Conservation (phyloP, 2,888 invertebrate genomes). For the Ctenicera cuprea region DNA sequence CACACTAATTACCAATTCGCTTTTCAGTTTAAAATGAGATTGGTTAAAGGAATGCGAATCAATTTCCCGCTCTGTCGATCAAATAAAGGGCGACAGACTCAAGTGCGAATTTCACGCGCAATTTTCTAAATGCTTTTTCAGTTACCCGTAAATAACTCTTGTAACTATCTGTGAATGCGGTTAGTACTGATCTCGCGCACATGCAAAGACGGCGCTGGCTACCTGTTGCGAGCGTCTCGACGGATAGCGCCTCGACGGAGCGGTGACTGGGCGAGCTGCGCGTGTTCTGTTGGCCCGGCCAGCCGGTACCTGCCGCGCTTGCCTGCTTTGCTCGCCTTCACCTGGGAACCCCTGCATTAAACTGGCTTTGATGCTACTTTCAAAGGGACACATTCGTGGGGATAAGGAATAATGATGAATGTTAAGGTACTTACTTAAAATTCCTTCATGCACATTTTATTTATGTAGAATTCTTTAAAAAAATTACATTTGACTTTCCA, state of each 20-base stretch:
- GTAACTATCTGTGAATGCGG: conserved; percentile 31
- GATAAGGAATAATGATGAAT: conserved; percentile 35
- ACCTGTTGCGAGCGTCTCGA: conserved; percentile 67
- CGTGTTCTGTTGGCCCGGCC: conserved; percentile 67
- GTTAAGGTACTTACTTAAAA: conserved; percentile 11
- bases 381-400: conserved; percentile 18
- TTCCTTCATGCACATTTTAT: neutral
- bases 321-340: conserved; percentile 59
- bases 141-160: conserved; percentile 24
- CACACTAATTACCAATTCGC: conserved; percentile 12
- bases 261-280: conserved; percentile 65
- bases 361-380: conserved; percentile 47
- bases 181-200: conserved; percentile 52
- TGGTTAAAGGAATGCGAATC: conserved; percentile 4
- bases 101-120: conserved; percentile 11
- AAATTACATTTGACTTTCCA: too few species aligned
- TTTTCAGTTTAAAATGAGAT: neutral
- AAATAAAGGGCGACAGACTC: conserved; percentile 18
- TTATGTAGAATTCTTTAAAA: too few species aligned
- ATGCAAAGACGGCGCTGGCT: conserved; percentile 59
- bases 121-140: conserved; percentile 15
- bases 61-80: conserved; percentile 15
- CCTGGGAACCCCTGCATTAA: conserved; percentile 54
- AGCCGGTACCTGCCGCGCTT: conserved; percentile 66
- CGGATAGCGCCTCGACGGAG: conserved; percentile 62